Evolutionary conservation across 1,140 invertebrate species (phyloP), one percentile per base, ranked within the genome.

Genomic region (Eulimnadia texana): DNA sequence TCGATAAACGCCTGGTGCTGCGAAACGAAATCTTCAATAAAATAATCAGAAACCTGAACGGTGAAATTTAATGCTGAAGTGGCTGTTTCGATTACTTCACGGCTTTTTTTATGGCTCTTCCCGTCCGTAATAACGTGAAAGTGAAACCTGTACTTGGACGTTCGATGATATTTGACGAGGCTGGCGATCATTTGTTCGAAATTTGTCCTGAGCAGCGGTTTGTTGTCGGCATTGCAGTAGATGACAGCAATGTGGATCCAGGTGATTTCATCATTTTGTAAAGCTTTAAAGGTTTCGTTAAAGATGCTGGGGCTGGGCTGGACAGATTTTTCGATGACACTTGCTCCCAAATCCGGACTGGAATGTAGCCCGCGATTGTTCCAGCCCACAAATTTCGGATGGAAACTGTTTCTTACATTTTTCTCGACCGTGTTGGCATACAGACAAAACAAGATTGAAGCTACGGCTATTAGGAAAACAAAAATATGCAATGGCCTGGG

Each of bases 111-210:
- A 67, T 78, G 75, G 70, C 85, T 87, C 3, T 75, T 72, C 2
- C 74, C 69, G 69, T 89, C 86, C 1, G 77, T 81, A 55, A 88
- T 81, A 1, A 88, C 76, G 68, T 86, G 80, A 23, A 88, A 57
- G 33, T 57, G 55, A 3, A 57, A 33, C 13, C 13, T n/a, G 29
- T 22, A 16, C 20, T 57, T 33, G 23, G 27, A 29, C 9, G 55
- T 22, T 16, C 55, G 22, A 20, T 42, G 33, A 16, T 28, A 27
- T 9, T 57, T 19, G 28, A 57, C 2, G 13, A 57, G 55, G 1
- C 27, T 29, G 10, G 20, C 20, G 29, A 33, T 57, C 55, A 57
- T 57, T 33, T 33, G 22, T 42, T 57, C 33, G 28, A 57, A 57
- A 33, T 57, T 57, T 20, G 27, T 29, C 33, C 29, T 57, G 13